A percentile compares a stretch with the other conserved stretches of the same genome.
Evolutionary conservation across 1,140 invertebrate species (phyloP).

Genomic region (Epicauta chinensis): DNA sequence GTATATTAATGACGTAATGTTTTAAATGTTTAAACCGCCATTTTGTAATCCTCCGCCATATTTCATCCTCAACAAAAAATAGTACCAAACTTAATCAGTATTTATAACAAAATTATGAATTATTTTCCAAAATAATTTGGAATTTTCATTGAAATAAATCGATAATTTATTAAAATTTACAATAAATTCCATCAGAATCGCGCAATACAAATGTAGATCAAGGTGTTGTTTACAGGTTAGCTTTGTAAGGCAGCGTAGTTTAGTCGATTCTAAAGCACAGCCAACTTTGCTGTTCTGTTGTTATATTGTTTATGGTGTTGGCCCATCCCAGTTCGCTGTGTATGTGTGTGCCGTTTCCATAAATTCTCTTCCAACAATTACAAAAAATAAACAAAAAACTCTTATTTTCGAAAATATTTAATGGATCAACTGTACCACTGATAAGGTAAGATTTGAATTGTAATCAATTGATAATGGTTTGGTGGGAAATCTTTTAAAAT

Average conservation of each 20-base stretch:
- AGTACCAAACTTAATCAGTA: slow-evolving; percentile 1
- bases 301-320: slow-evolving; percentile 38
- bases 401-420: slow-evolving; percentile 19
- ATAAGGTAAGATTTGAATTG: slow-evolving; percentile 31
- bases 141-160: too few species aligned
- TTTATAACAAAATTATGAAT: not conserved
- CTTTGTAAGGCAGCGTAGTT: slow-evolving; percentile 5
- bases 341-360: slow-evolving; percentile 40
- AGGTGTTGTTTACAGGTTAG: slow-evolving; percentile 17
- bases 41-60: slow-evolving; percentile 17
- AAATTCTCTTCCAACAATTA: slow-evolving; percentile 7
- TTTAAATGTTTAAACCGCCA: slow-evolving; percentile 24
- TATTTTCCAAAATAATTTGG: not conserved
- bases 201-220: slow-evolving; percentile 14
- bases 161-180: too few species aligned
- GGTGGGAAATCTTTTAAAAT: too few species aligned
- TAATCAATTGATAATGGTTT: not conserved
- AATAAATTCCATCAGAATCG: too few species aligned
- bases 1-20: slow-evolving; percentile 33
- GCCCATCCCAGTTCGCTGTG: slow-evolving; percentile 42
- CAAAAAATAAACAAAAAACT: too few species aligned
- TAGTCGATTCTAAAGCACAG: slow-evolving; percentile 18
- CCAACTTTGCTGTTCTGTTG: not conserved
- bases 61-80: slow-evolving; percentile 5
- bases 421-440: slow-evolving; percentile 37